These are phyloP conservation scores for Dipodomys stephensi DNA, from an alignment of 2,113 vertebrate genomes.

Conservation along the genomic window DNA sequence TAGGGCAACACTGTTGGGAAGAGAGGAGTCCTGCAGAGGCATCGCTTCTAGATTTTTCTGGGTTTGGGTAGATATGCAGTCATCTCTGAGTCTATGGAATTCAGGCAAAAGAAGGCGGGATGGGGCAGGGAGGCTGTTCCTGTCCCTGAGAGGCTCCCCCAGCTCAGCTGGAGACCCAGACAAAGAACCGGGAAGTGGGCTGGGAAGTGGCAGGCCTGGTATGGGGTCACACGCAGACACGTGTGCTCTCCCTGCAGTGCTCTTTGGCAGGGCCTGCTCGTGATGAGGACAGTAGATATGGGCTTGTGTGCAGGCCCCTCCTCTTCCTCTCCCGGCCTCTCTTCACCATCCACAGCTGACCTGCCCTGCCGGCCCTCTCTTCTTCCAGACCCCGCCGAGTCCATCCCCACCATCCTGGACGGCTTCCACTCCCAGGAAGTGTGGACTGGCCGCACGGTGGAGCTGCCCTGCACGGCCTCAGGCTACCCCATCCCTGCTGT, in stretches of 20 bases:
- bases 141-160: not conserved
- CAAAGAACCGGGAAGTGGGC: not conserved
- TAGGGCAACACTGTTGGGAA: not conserved
- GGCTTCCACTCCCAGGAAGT: slow-evolving; percentile 96
- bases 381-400: slow-evolving; percentile 93
- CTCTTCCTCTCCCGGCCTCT: not conserved
- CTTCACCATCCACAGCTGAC: not conserved
- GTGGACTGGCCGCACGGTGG: slow-evolving; percentile 91
- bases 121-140: not conserved
- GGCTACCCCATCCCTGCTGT: slow-evolving; percentile 97
- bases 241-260: rapidly evolving
- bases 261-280: not conserved
- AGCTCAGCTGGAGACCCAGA: not conserved
- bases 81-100: not conserved
- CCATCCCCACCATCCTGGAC: slow-evolving; percentile 95
- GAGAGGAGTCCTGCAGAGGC: not conserved
- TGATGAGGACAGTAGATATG: no score
- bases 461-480: slow-evolving; percentile 96
- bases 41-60: not conserved
- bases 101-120: not conserved
- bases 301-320: no score
- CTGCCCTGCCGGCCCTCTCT: not conserved
- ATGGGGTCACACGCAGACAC: not conserved
- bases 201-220: not conserved
- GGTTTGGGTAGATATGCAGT: not conserved